These are phyloP conservation scores for Acanthoscelides obtectus DNA, from an alignment of 2,888 invertebrate genomes.

Conservation along the genomic window DNA sequence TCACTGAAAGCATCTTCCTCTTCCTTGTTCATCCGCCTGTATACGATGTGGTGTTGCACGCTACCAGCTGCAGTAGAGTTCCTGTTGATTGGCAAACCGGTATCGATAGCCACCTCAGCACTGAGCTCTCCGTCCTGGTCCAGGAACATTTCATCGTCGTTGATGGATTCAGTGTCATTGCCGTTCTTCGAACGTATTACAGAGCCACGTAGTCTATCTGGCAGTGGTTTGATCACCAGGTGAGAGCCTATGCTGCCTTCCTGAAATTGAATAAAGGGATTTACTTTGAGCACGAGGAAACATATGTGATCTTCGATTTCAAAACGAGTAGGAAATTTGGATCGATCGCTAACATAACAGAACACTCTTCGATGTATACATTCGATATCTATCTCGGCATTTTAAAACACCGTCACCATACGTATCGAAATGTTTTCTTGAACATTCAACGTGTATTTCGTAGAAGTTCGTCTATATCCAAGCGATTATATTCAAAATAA, in stretches of 20 bases:
- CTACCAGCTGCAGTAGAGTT: slow-evolving; percentile 21
- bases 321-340: no score
- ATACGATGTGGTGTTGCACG: slow-evolving; percentile 69
- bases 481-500: no score
- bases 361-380: no score
- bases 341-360: no score
- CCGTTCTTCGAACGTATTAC: slow-evolving; percentile 24
- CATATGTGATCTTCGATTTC: no score
- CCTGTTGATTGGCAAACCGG: slow-evolving; percentile 54
- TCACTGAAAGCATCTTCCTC: slow-evolving; percentile 67
- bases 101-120: slow-evolving; percentile 61
- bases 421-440: no score
- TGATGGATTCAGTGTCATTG: slow-evolving; percentile 21
- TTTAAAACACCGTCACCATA: no score
- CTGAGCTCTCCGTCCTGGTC: slow-evolving; percentile 61
- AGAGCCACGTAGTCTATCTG: slow-evolving; percentile 58
- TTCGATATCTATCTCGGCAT: no score
- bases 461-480: no score
- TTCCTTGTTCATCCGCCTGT: slow-evolving; percentile 53
- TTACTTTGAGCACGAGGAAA: neutral
- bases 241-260: slow-evolving; percentile 90
- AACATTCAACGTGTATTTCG: no score
- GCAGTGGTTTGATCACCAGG: slow-evolving; percentile 81
- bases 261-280: slow-evolving; percentile 48
- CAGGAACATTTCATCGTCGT: slow-evolving; percentile 68